Conservation (phyloP, 1,140 invertebrate species). For the Calephelis nemesis region DNA sequence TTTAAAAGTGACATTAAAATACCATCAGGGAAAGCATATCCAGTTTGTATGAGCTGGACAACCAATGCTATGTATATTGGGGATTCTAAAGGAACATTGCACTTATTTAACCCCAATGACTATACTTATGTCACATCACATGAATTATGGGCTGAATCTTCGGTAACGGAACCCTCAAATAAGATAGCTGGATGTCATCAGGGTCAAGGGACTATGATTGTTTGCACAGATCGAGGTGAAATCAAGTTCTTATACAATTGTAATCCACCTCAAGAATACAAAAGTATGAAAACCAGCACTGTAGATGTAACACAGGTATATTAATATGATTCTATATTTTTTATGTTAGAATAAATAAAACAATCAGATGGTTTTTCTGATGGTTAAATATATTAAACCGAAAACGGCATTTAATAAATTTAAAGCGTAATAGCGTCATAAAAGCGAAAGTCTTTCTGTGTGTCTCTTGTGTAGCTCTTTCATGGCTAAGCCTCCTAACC, state of each 20-base stretch:
- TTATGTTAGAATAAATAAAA: too few species aligned
- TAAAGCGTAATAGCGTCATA: too few species aligned
- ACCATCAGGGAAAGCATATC: constrained; percentile 56
- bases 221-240: constrained; percentile 61
- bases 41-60: constrained; percentile 64
- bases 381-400: too few species aligned
- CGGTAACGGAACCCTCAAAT: constrained; percentile 48
- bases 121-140: constrained; percentile 47
- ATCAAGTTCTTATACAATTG: constrained; percentile 69
- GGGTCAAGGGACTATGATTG: constrained; percentile 53
- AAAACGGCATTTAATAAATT: too few species aligned
- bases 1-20: constrained; percentile 56
- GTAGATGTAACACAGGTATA: constrained; percentile 63
- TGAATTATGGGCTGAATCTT: constrained; percentile 56
- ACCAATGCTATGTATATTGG: constrained; percentile 60
- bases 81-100: constrained; percentile 61
- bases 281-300: constrained; percentile 52
- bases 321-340: neutral
- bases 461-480: too few species aligned
- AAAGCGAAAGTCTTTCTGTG: too few species aligned
- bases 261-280: constrained; percentile 57
- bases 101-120: constrained; percentile 59
- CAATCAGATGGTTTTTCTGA: too few species aligned
- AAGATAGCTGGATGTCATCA: constrained; percentile 62
- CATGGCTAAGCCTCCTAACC: too few species aligned